These are phyloP conservation scores for Anthrax anthrax DNA, from an alignment of 2,888 invertebrate genomes.

Conservation along the genomic window DNA sequence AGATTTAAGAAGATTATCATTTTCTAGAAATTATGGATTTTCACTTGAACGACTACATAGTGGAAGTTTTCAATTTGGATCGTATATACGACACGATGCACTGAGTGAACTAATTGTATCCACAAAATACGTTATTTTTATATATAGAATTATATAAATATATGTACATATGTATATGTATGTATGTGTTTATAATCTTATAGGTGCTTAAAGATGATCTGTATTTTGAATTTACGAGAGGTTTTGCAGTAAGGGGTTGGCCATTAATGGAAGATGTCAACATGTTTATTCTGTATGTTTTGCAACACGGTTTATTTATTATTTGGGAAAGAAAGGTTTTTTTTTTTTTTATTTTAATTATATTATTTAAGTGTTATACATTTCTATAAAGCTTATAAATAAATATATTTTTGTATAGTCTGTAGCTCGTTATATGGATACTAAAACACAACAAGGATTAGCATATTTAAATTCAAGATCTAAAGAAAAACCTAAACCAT, in stretches of 20 bases:
- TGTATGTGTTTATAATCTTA: background rate
- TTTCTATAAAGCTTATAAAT: no score
- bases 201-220: constrained; percentile 27
- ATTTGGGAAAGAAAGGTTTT: constrained; percentile 27
- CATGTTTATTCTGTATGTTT: constrained; percentile 21
- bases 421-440: constrained; percentile 20
- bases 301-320: constrained; percentile 25
- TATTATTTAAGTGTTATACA: no score
- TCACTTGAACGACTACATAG: constrained; percentile 26
- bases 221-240: constrained; percentile 29
- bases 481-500: constrained; percentile 19
- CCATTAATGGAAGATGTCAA: constrained; percentile 24
- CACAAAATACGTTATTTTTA: background rate
- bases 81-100: constrained; percentile 21
- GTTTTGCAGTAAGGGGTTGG: constrained; percentile 28
- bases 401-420: no score
- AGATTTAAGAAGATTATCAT: constrained; percentile 24
- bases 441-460: constrained; percentile 21
- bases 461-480: constrained; percentile 18
- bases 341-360: no score
- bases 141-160: background rate
- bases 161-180: background rate
- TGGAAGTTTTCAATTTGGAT: constrained; percentile 22
- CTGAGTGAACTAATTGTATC: constrained; percentile 25
- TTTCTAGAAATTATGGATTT: constrained; percentile 22